Evolutionary conservation across 2,888 invertebrate genomes (phyloP), one percentile per base, ranked within the genome.

Genomic region (Aquatica leii): DNA sequence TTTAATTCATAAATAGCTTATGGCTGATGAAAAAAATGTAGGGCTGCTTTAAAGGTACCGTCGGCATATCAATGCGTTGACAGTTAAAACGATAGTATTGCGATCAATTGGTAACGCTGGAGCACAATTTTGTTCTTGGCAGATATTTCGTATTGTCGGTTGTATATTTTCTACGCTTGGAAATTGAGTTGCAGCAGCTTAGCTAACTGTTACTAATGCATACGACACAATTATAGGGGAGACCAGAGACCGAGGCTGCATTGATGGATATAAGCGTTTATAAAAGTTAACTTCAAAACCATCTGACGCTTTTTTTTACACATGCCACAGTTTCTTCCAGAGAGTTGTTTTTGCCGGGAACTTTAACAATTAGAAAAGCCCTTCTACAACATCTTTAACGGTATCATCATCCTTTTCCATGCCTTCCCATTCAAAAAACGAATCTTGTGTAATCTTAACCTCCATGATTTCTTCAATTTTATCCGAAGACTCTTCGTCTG

Each of bases 401-500:
- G n/a, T 40, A n/a, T 40, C 40, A 40, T 40, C 40, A n/a, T 40
- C 40, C 40, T 40, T 14, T 4, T 40, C 40, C 40, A n/a, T 40
- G 5, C 40, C 40, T 6, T 40, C 40, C n/a, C 5, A 40, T 4
- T 40, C 40, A 6, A 14, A 40, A n/a, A 14, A 40, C 14, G 40
- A 40, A n/a, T 40, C 40, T 40, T 40, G n/a, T 40, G 40, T 40
- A 40, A 40, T n/a, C n/a, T n/a, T n/a, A n/a, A n/a, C n/a, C n/a
- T n/a, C n/a, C n/a, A 40, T 40, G 3, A 40, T n/a, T 40, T 40
- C 40, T 40, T 40, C 40, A n/a, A n/a, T n/a, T 40, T 40, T 2
- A 40, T 40, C 40, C 6, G 40, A 40, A 40, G 40, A 40, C 5
- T 4, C 5, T 6, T 40, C 40, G 2, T n/a, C n/a, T n/a, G n/a